These are phyloP conservation scores for Macrosiphum euphorbiae DNA, from an alignment of 2,888 invertebrate genomes.

Conservation along the genomic window DNA sequence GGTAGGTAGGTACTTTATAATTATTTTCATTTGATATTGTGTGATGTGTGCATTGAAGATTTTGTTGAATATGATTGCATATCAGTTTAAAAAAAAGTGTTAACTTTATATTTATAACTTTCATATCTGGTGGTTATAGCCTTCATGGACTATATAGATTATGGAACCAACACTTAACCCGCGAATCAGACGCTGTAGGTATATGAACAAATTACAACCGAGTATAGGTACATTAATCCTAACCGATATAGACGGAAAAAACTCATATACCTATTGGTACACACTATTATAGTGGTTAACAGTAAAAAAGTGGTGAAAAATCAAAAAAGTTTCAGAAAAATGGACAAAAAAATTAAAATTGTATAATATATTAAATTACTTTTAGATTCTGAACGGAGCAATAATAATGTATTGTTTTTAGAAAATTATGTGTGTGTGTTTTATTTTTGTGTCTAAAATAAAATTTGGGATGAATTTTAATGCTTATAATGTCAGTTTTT, in stretches of 20 bases:
- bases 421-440: background rate
- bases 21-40: background rate
- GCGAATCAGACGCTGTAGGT: background rate
- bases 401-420: background rate
- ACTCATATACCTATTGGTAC: too few species aligned
- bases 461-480: background rate
- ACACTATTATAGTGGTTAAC: too few species aligned
- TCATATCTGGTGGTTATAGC: background rate
- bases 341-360: background rate
- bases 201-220: background rate
- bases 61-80: background rate
- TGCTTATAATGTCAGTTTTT: too few species aligned
- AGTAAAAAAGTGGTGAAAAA: background rate
- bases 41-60: background rate
- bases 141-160: background rate
- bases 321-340: background rate
- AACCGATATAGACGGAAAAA: background rate
- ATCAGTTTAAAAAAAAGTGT: background rate
- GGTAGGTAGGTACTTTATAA: background rate
- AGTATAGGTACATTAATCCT: background rate
- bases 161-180: background rate
- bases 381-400: too few species aligned
- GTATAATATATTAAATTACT: too few species aligned
- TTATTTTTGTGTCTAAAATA: background rate
- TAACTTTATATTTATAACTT: background rate